Evolutionary conservation across 2,797 vertebrate species (phyloP).

Genomic region (Pseudochirops corinnae): DNA sequence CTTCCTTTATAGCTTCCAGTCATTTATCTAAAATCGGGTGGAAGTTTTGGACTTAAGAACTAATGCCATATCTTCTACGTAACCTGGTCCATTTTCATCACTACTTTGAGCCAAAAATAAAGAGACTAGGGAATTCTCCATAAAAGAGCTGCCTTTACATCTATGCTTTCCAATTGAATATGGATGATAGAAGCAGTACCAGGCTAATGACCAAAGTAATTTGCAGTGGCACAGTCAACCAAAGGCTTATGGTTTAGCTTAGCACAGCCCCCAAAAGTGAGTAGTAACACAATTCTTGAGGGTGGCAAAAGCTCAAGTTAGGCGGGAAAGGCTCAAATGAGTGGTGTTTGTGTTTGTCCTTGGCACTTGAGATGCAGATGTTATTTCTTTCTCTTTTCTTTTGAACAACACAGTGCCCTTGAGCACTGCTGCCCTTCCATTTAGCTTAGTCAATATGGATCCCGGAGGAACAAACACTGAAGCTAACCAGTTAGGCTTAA

Average conservation of each 20-base stretch:
- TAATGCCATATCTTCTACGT: rapidly evolving
- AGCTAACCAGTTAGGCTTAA: background rate
- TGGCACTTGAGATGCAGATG: background rate
- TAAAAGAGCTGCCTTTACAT: background rate
- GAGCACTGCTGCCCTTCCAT: conserved; percentile 15
- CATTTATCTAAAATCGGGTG: background rate
- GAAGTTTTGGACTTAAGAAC: background rate
- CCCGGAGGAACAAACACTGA: conserved; percentile 15
- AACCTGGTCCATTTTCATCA: background rate
- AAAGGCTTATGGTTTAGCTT: background rate
- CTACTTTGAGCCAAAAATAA: background rate
- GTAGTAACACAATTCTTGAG: background rate
- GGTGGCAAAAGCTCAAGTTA: background rate
- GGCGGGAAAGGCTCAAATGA: background rate
- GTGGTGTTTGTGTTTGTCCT: background rate
- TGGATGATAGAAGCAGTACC: background rate
- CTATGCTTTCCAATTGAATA: background rate
- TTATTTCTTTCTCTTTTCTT: rapidly evolving
- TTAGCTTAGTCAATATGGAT: background rate
- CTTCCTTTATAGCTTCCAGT: background rate
- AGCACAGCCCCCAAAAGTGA: background rate
- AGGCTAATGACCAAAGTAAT: background rate
- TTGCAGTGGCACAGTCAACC: rapidly evolving
- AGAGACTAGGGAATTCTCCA: background rate
- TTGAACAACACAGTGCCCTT: conserved; percentile 3